Conservation (phyloP, 2,888 invertebrate species). For the Cheilosia soror region DNA sequence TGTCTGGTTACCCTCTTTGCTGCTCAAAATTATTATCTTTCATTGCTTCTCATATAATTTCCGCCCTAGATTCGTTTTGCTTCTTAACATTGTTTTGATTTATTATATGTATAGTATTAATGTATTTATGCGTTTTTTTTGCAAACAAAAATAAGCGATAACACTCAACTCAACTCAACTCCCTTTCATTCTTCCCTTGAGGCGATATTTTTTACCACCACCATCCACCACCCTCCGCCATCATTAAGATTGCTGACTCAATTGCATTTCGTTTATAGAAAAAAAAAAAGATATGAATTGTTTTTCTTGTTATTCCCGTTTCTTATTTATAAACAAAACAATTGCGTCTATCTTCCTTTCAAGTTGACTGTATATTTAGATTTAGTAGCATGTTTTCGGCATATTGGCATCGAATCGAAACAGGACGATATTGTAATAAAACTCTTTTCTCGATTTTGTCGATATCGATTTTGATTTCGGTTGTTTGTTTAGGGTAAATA, state of each 20-base stretch:
- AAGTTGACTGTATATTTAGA: constrained; percentile 20
- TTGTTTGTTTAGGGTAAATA: not conserved
- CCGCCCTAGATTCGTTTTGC: constrained; percentile 55
- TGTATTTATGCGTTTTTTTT: constrained; percentile 19
- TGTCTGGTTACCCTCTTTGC: not conserved
- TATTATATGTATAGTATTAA: constrained; percentile 12
- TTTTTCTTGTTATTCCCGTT: constrained; percentile 1
- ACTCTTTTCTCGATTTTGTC: not conserved
- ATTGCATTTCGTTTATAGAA: constrained; percentile 27
- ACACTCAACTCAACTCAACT: not conserved
- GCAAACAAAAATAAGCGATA: not conserved
- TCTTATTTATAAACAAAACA: too few relatives aligned
- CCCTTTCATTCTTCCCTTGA: not conserved
- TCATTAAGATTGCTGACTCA: constrained; percentile 50
- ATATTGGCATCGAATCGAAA: constrained; percentile 2
- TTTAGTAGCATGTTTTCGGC: constrained; percentile 39
- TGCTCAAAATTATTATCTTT: constrained; percentile 47
- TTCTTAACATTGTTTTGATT: constrained; percentile 44
- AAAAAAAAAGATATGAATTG: not conserved
- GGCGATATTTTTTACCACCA: not conserved
- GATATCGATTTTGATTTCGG: not conserved
- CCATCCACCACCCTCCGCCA: not conserved
- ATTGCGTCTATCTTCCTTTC: too few relatives aligned
- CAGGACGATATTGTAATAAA: not conserved
- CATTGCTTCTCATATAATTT: constrained; percentile 60